Conservation (phyloP, 2,888 invertebrate genomes). For the Caenorhabditis uteleia region DNA sequence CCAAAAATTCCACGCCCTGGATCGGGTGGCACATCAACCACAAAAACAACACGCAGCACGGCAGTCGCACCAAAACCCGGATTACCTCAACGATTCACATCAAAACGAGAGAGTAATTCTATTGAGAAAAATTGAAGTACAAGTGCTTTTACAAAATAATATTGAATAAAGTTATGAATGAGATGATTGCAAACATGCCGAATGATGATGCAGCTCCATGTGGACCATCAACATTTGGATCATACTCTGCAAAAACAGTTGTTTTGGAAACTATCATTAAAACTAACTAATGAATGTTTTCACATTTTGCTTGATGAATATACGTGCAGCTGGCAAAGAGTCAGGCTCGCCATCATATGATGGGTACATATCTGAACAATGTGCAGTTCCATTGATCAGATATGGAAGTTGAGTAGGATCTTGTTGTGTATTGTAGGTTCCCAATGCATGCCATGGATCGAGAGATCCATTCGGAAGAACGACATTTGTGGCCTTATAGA, state of each 20-base stretch:
- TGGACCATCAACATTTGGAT: constrained; percentile 26
- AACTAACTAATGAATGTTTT: constrained; percentile 25
- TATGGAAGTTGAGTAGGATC: constrained; percentile 15
- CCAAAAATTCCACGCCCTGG: not conserved
- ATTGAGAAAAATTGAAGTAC: constrained; percentile 1
- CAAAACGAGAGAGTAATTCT: not conserved
- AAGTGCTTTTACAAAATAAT: too few species aligned
- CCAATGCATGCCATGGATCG: constrained; percentile 64
- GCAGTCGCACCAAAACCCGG: not conserved
- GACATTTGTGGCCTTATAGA: constrained; percentile 54
- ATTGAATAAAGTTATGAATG: too few species aligned
- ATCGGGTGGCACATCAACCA: not conserved
- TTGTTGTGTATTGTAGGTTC: constrained; percentile 31
- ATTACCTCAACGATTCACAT: not conserved
- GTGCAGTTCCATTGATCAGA: constrained; percentile 57
- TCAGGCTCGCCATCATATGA: constrained; percentile 53
- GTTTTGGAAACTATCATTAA: not conserved
- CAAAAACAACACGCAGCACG: not conserved
- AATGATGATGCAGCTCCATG: not conserved
- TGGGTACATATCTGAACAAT: constrained; percentile 65
- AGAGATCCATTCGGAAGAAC: constrained; percentile 61
- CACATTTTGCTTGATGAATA: constrained; percentile 33
- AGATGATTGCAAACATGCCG: too few species aligned
- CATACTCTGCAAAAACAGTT: constrained; percentile 13
- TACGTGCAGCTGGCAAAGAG: constrained; percentile 48